Conservation (phyloP, 2,797 vertebrate species). For the Xyrichtys novacula region DNA sequence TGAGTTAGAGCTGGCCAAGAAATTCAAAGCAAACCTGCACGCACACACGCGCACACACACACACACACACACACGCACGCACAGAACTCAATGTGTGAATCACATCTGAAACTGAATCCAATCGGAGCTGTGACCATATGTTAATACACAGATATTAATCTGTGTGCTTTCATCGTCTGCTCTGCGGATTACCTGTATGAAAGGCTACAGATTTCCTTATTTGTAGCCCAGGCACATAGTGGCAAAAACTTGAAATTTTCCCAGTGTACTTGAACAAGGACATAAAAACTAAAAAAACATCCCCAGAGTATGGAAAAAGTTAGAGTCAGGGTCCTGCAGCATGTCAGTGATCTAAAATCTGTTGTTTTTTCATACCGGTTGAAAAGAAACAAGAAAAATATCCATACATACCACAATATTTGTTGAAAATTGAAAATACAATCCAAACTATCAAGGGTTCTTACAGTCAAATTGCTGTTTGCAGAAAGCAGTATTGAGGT, state of each 20-base stretch:
- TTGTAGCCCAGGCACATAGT: constrained; percentile 17
- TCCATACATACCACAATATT: neutral
- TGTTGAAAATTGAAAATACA: neutral
- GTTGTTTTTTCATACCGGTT: neutral
- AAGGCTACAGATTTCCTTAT: constrained; percentile 18
- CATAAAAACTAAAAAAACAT: constrained; percentile 14
- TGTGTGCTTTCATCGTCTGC: constrained; percentile 54
- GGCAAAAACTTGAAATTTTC: neutral
- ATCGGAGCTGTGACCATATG: constrained; percentile 68
- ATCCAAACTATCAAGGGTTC: neutral
- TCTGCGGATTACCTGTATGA: constrained; percentile 46
- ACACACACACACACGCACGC: neutral
- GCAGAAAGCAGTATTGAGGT: neutral
- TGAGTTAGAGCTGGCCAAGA: constrained; percentile 38
- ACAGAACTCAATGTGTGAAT: constrained; percentile 28
- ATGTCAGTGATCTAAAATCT: neutral
- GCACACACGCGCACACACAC: neutral
- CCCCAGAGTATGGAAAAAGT: constrained; percentile 2
- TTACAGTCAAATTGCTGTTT: neutral
- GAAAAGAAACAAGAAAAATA: neutral
- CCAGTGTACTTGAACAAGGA: constrained; percentile 37
- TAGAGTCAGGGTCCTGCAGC: neutral
- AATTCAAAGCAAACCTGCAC: constrained; percentile 43
- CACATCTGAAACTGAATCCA: constrained; percentile 60
- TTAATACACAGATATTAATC: constrained; percentile 70